phyloP scores from a whole-genome alignment of 2,888 invertebrate genomes.

The Tetragnatha montana region DNA sequence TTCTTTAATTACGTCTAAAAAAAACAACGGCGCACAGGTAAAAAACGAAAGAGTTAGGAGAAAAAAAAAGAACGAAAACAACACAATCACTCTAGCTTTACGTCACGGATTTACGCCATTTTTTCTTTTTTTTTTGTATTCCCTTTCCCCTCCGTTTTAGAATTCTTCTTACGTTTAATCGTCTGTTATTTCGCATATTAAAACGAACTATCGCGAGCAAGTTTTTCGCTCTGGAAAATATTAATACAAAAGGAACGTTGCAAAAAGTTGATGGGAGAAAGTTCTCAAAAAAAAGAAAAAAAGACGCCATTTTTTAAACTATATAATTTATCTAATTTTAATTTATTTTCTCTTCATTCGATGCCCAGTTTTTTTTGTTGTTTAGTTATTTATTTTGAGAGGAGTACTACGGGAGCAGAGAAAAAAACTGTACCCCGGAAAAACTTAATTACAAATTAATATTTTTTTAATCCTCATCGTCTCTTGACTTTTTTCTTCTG shows the following conservation, averaged over 20 bases:
- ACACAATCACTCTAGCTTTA: conserved; percentile 64
- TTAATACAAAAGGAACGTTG: conserved; percentile 61
- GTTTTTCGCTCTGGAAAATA: conserved; percentile 45
- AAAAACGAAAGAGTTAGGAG: not conserved
- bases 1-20: conserved; percentile 67
- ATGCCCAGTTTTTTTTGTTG: conserved; percentile 24
- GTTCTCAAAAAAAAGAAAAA: conserved; percentile 11
- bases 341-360: conserved; percentile 70
- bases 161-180: conserved; percentile 64
- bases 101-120: conserved; percentile 63
- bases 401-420: conserved; percentile 45
- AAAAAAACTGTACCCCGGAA: conserved; percentile 58
- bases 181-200: conserved; percentile 64
- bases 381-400: conserved; percentile 58
- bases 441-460: conserved; percentile 72
- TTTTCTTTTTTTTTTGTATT: conserved; percentile 37
- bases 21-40: conserved; percentile 27
- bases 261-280: conserved; percentile 1
- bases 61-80: conserved; percentile 36
- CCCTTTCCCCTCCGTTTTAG: conserved; percentile 19
- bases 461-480: conserved; percentile 69
- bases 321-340: conserved; percentile 71
- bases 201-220: conserved; percentile 46
- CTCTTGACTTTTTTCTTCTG: conserved; percentile 41
- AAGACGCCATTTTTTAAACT: conserved; percentile 59